Conservation (phyloP, 2,797 vertebrate species). For the Halcyon leucocephala region DNA sequence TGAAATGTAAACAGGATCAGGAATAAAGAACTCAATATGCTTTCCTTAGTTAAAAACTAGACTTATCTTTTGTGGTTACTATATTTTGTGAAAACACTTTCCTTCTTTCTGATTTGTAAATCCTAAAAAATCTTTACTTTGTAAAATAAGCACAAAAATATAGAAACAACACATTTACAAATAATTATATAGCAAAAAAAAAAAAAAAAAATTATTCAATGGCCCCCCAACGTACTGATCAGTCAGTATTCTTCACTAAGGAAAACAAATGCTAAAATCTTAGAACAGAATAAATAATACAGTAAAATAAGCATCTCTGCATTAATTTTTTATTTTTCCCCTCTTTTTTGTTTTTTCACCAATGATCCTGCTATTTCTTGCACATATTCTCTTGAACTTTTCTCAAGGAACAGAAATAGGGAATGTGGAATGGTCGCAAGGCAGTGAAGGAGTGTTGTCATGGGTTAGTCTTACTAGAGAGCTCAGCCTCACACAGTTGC, state of each 20-base stretch:
- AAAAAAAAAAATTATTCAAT: not conserved
- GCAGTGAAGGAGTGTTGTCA: not conserved
- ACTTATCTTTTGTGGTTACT: not conserved
- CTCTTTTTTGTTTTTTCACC: not conserved
- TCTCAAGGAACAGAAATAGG: not conserved
- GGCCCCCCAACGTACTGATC: not conserved
- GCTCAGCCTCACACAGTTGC: not conserved
- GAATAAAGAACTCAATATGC: not conserved
- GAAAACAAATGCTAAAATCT: not conserved
- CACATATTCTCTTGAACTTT: not conserved
- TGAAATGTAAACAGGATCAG: not conserved
- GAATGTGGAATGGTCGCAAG: not conserved
- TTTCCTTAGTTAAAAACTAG: not conserved
- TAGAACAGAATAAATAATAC: not conserved
- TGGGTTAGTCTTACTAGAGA: not conserved
- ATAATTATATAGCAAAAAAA: not conserved
- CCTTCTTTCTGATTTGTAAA: not conserved
- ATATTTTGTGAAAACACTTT: not conserved
- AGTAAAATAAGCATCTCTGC: not conserved
- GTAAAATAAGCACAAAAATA: not conserved
- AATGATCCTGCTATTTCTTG: not conserved
- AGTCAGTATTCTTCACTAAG: not conserved
- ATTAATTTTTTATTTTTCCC: not conserved
- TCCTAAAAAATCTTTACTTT: not conserved
- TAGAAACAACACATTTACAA: not conserved